phyloP scores from a whole-genome alignment of 2,113 vertebrate genomes.

The Festucalex cinctus region DNA sequence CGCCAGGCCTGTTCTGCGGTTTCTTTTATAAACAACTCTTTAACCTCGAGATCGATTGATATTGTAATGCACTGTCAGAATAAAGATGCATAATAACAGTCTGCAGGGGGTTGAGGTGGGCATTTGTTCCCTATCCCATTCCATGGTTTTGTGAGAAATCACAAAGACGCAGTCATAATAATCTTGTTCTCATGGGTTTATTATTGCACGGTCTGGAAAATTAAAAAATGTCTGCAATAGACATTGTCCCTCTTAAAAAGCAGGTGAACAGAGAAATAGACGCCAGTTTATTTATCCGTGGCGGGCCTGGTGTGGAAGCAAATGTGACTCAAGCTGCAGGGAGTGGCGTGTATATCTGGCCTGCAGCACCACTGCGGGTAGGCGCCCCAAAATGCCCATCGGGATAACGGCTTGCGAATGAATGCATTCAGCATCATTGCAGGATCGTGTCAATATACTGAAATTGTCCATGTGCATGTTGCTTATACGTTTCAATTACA shows the following conservation, averaged over 20 bases:
- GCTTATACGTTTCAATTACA: too few relatives aligned
- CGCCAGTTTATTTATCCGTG: background rate
- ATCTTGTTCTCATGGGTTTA: too few relatives aligned
- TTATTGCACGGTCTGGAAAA: background rate
- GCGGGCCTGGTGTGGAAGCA: background rate
- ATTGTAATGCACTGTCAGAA: background rate
- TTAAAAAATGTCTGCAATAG: background rate
- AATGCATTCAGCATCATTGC: background rate
- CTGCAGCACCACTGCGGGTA: background rate
- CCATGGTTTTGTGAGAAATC: background rate
- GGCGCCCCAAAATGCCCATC: background rate
- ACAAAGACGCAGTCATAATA: too few relatives aligned
- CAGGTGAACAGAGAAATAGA: background rate
- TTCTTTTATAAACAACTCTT: too few relatives aligned
- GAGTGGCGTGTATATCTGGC: background rate
- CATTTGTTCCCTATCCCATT: background rate
- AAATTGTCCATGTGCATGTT: background rate
- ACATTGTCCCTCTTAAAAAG: background rate
- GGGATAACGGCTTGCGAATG: background rate
- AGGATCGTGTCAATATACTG: background rate
- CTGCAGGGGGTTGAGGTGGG: too few relatives aligned
- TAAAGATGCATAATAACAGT: background rate
- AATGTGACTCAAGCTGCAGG: background rate
- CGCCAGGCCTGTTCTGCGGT: background rate
- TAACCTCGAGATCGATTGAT: background rate